Base-by-base conservation (phyloP, 1,140 invertebrate species). In the Tribolium madens region DNA sequence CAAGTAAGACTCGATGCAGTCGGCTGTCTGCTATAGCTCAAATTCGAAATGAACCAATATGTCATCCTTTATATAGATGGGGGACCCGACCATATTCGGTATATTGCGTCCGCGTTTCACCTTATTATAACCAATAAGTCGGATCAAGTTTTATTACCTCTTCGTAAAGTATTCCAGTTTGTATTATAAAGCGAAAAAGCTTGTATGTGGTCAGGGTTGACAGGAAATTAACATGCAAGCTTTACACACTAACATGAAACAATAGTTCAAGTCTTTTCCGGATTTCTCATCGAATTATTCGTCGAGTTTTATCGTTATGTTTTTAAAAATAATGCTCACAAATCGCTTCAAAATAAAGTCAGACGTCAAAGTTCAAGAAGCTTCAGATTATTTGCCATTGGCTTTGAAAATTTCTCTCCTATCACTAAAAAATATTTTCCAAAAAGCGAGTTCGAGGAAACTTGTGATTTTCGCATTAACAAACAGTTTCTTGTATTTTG, bases 51-150 rank as follows among this genome's bases (percentile, higher is more conserved):
- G 57, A 64, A 69, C 74, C 74, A 75, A 75, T 75, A 75, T 75
- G 74, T 75, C 74, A 75, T 75, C 46, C 42, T 18, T 46, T 48
- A 69, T 68, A 75, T 64, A 60, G 50, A 52, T 36, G 48, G 74
- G 74, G 74, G 74, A 75, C 42, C 64, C 57, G 18, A 33, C 36
- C 57, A 69, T 75, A 31, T 60, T 68, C 60, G 53, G 50, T 73
- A 69, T 75, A 75, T 75, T 69, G 57, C 57, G 74, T 60, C 42
- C 60, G 57, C 64, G 47, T 64, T 75, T 75, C 46, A 75, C 64
- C 72, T 74, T 69, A 60, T 75, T 75, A 75, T 68, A 53, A 69
- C 42, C 57, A 68, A 72, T 72, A 72, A 33, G 70, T 4, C 57
- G 57, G 57, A 64, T 31, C 57, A 33, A 64, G 21, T 64, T 64